Conservation (phyloP, 2,113 vertebrate species). For the Arvicanthis niloticus region DNA sequence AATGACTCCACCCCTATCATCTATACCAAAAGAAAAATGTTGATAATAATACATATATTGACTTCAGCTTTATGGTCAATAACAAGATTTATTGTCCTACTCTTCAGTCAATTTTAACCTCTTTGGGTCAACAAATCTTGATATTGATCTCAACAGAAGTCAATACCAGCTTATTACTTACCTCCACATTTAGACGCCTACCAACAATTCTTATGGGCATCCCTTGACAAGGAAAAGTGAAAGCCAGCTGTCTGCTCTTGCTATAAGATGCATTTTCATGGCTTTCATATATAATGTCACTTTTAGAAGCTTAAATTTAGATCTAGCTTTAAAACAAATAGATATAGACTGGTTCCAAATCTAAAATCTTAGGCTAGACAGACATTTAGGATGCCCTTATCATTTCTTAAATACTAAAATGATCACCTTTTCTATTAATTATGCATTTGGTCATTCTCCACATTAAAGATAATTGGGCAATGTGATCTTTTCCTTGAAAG, state of each 20-base stretch:
- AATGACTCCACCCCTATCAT: slow-evolving; percentile 84
- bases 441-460: slow-evolving; percentile 54
- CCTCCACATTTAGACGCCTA: slow-evolving; percentile 83
- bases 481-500: slow-evolving; percentile 63
- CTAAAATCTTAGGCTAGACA: slow-evolving; percentile 53
- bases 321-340: slow-evolving; percentile 61
- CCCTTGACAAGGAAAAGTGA: slow-evolving; percentile 73
- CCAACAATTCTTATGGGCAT: slow-evolving; percentile 84
- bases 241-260: slow-evolving; percentile 71
- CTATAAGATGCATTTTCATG: slow-evolving; percentile 47
- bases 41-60: slow-evolving; percentile 90
- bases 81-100: slow-evolving; percentile 88
- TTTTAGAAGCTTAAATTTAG: slow-evolving; percentile 53
- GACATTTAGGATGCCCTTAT: slow-evolving; percentile 27
- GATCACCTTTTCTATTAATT: slow-evolving; percentile 48
- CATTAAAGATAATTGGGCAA: slow-evolving; percentile 62
- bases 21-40: slow-evolving; percentile 86
- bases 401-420: slow-evolving; percentile 63
- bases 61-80: slow-evolving; percentile 87
- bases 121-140: slow-evolving; percentile 89
- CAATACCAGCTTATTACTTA: slow-evolving; percentile 88
- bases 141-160: slow-evolving; percentile 87
- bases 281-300: slow-evolving; percentile 10
- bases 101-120: slow-evolving; percentile 89
- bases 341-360: not conserved